Percentiles rank a stretch among this genome's conserved stretches.
Conservation (phyloP, 2,888 invertebrate genomes). For the Bugulina stolonifera region DNA sequence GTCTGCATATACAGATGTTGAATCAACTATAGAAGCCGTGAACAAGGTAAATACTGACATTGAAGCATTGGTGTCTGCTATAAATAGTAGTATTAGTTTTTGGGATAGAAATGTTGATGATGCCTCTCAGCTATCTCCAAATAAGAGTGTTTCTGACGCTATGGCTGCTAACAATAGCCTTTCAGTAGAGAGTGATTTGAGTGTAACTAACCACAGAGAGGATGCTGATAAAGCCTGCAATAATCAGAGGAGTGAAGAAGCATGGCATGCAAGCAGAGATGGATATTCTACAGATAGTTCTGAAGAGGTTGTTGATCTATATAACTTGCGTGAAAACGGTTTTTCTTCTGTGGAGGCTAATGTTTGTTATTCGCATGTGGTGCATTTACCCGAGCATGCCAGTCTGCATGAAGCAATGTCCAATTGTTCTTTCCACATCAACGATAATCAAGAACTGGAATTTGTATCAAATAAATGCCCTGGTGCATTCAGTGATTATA, state of each 20-base stretch:
- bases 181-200: neutral
- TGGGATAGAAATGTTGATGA: constrained; percentile 12
- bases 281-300: too few relatives aligned
- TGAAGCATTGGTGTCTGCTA: neutral
- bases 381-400: constrained; percentile 15
- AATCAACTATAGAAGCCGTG: too few relatives aligned
- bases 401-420: constrained; percentile 10
- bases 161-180: neutral
- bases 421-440: neutral
- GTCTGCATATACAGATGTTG: too few relatives aligned
- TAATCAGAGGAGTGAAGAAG: too few relatives aligned
- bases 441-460: neutral
- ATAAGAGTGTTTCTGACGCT: neutral
- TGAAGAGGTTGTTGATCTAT: too few relatives aligned
- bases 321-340: too few relatives aligned
- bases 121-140: neutral
- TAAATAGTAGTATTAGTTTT: constrained; percentile 4
- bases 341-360: too few relatives aligned
- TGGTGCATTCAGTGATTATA: too few relatives aligned
- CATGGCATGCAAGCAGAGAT: too few relatives aligned
- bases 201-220: too few relatives aligned
- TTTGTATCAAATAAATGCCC: too few relatives aligned
- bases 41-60: constrained; percentile 11
- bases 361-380: neutral
- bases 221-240: too few relatives aligned